phyloP scores from a whole-genome alignment of 2,113 vertebrate genomes.

The Formicarius rufipectus region DNA sequence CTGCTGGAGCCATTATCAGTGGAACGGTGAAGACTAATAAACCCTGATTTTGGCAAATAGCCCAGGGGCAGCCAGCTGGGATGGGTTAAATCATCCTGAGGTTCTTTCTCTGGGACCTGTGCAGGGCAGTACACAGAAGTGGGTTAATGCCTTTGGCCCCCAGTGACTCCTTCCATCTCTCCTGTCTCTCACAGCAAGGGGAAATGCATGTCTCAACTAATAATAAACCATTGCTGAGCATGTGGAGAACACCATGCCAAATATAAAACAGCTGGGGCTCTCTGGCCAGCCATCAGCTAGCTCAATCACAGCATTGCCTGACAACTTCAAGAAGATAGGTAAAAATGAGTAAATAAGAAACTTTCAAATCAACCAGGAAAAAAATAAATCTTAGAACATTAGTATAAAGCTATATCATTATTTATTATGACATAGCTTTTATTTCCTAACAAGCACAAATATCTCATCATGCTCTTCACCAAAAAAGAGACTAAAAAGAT shows the following conservation, averaged over 20 bases:
- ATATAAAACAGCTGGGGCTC: constrained; percentile 25
- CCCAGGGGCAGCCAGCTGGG: constrained; percentile 23
- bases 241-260: background rate
- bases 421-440: background rate
- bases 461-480: background rate
- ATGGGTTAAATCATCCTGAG: background rate
- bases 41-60: constrained; percentile 47
- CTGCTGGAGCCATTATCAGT: background rate
- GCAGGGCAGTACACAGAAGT: background rate
- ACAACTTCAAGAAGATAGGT: background rate
- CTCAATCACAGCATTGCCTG: background rate
- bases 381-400: background rate
- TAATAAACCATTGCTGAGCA: background rate
- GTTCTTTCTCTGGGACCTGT: background rate
- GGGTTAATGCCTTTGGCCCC: constrained; percentile 14
- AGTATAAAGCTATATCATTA: background rate
- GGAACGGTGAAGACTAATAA: constrained; percentile 3
- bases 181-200: background rate
- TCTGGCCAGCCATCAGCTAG: background rate
- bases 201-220: background rate
- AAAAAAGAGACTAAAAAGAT: background rate
- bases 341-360: background rate
- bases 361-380: background rate
- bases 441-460: background rate
- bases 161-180: constrained; percentile 1